phyloP scores from a whole-genome alignment of 2,113 vertebrate species.

The Ophiodon elongatus region DNA sequence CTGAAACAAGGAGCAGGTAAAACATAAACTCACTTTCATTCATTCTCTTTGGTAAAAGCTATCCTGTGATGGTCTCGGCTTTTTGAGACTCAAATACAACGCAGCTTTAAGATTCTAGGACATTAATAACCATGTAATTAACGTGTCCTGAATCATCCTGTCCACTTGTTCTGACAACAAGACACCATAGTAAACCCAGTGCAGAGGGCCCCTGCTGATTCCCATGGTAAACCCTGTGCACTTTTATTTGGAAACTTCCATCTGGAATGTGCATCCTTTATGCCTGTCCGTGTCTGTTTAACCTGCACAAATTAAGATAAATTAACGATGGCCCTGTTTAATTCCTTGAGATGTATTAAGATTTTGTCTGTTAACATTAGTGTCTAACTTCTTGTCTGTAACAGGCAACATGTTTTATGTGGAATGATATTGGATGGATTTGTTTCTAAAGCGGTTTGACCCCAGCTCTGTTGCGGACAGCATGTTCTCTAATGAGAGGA shows the following conservation, averaged over 20 bases:
- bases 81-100: neutral
- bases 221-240: constrained; percentile 83
- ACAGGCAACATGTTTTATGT: constrained; percentile 54
- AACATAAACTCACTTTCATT: neutral
- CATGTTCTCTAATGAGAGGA: constrained; percentile 63
- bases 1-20: constrained; percentile 98
- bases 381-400: constrained; percentile 32
- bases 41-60: neutral
- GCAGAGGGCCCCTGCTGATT: constrained; percentile 83
- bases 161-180: constrained; percentile 66
- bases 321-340: neutral
- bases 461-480: constrained; percentile 42
- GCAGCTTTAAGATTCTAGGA: neutral
- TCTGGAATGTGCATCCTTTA: constrained; percentile 75
- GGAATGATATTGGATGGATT: constrained; percentile 62
- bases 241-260: constrained; percentile 55
- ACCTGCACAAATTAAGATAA: constrained; percentile 33
- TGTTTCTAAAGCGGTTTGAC: constrained; percentile 15
- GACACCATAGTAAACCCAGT: constrained; percentile 81
- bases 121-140: neutral
- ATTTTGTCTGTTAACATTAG: constrained; percentile 55
- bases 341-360: constrained; percentile 13
- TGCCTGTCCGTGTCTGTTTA: constrained; percentile 43
- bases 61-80: neutral
- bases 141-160: constrained; percentile 38